A percentile compares a stretch with the other conserved stretches of the same genome.
These are phyloP conservation scores for Vanessa cardui DNA, from an alignment of 2,888 invertebrate genomes.

Conservation along the genomic window DNA sequence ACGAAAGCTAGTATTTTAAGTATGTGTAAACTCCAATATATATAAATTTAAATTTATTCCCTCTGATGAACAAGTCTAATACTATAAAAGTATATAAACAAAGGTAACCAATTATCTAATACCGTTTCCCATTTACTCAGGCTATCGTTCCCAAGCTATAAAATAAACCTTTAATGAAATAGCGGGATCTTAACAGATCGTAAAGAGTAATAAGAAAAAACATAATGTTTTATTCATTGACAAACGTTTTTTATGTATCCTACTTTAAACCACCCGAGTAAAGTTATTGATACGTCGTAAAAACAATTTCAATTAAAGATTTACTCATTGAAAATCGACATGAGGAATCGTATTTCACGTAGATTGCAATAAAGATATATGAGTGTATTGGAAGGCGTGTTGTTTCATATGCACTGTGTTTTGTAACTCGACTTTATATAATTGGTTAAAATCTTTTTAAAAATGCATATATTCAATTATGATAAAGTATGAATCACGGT, in stretches of 20 bases:
- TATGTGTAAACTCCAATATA: too few relatives aligned
- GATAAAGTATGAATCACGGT: too few relatives aligned
- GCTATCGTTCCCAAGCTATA: conserved; percentile 9
- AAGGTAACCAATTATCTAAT: not conserved
- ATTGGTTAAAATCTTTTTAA: too few relatives aligned
- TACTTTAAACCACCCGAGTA: conserved; percentile 1
- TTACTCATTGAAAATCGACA: not conserved
- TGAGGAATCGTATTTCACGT: not conserved
- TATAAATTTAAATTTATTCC: too few relatives aligned
- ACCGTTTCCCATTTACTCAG: not conserved
- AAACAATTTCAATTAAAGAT: not conserved
- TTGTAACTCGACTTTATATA: too few relatives aligned
- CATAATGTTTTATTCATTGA: conserved; percentile 31
- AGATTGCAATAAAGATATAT: not conserved
- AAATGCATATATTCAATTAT: too few relatives aligned
- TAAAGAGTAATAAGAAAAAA: conserved; percentile 17
- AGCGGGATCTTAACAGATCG: conserved; percentile 17
- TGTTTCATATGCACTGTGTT: too few relatives aligned
- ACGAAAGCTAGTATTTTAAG: too few relatives aligned
- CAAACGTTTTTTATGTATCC: conserved; percentile 21
- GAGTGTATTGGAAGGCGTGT: too few relatives aligned
- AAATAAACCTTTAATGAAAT: conserved; percentile 23
- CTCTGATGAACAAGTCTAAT: too few relatives aligned
- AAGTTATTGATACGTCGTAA: not conserved
- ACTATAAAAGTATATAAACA: too few relatives aligned